These are phyloP conservation scores for Gulo gulo DNA, from an alignment of 2,113 vertebrate genomes.

Conservation along the genomic window DNA sequence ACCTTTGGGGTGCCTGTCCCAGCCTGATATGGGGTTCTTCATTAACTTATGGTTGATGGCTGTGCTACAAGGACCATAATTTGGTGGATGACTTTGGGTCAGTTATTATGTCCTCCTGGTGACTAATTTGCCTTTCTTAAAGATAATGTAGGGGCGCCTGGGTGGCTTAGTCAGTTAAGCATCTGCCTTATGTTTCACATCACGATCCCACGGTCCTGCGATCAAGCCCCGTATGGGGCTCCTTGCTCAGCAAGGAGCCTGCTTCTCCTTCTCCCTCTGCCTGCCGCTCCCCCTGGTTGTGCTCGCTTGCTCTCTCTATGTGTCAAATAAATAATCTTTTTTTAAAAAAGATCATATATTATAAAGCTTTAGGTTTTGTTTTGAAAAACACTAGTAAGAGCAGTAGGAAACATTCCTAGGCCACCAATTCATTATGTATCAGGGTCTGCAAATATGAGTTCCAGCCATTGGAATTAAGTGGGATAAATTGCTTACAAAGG, in stretches of 20 bases:
- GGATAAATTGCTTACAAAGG: conserved; percentile 28
- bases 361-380: conserved; percentile 25
- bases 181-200: background rate
- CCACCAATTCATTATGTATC: background rate
- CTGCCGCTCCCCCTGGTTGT: background rate
- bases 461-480: background rate
- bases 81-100: background rate
- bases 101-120: background rate
- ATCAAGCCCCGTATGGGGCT: background rate
- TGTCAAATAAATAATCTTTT: background rate
- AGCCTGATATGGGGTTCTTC: background rate
- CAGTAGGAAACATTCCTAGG: conserved; percentile 16
- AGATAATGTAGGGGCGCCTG: background rate
- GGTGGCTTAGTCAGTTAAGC: background rate
- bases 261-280: background rate
- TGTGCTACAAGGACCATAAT: background rate
- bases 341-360: background rate
- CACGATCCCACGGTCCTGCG: background rate
- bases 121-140: conserved; percentile 34
- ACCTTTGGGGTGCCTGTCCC: background rate
- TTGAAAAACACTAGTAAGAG: conserved; percentile 33
- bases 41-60: background rate
- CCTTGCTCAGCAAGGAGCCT: no score
- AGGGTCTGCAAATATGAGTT: conserved; percentile 4
- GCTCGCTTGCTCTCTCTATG: no score